These are phyloP conservation scores for Ciconia nigra DNA, from an alignment of 2,797 vertebrate species.

Conservation along the genomic window DNA sequence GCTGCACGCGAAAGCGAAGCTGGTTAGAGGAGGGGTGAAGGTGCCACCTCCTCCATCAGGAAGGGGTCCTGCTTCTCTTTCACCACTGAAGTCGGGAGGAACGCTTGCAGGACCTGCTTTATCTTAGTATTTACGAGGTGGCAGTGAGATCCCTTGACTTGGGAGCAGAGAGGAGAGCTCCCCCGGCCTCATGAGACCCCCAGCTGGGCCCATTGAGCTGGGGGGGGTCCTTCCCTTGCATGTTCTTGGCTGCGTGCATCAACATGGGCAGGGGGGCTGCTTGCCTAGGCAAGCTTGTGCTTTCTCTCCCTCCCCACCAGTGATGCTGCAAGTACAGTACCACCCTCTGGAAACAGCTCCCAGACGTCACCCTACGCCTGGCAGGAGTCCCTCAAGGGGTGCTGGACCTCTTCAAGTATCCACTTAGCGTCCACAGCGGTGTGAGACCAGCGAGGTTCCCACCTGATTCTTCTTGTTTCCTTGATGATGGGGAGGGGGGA, in stretches of 20 bases:
- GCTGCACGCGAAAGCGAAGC: neutral
- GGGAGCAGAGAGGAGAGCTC: neutral
- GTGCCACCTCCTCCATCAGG: neutral
- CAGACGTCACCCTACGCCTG: neutral
- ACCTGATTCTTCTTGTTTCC: neutral
- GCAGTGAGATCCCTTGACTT: neutral
- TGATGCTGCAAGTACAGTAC: neutral
- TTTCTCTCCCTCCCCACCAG: neutral
- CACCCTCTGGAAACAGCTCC: neutral
- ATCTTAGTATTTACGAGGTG: neutral
- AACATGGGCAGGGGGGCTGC: rapidly evolving
- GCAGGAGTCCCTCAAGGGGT: neutral
- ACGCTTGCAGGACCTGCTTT: neutral
- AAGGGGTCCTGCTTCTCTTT: neutral
- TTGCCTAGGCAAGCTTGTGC: neutral
- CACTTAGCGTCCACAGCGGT: neutral
- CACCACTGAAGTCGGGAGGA: neutral
- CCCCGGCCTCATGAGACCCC: neutral
- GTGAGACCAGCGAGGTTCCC: neutral
- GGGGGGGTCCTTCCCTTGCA: neutral
- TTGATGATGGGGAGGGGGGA: neutral
- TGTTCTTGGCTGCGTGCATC: neutral
- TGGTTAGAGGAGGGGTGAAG: neutral
- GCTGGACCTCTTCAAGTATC: neutral
- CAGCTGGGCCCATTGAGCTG: neutral